These are phyloP conservation scores for Leptestheria dahalacensis DNA, from an alignment of 1,140 invertebrate genomes.

Conservation along the genomic window DNA sequence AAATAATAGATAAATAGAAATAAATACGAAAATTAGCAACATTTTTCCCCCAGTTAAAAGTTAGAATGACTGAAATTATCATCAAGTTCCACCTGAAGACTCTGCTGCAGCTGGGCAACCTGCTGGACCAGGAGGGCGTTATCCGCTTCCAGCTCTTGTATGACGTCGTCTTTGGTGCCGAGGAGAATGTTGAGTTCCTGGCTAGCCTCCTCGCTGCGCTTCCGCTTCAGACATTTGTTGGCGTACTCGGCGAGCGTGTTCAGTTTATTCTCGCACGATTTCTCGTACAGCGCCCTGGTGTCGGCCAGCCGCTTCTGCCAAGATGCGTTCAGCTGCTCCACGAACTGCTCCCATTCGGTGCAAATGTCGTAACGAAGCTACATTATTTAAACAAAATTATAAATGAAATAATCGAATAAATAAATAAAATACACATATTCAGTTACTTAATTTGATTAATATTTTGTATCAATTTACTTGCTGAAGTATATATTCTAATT, in stretches of 20 bases:
- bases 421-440: not conserved
- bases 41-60: too few relatives aligned
- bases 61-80: too few relatives aligned
- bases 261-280: conserved; percentile 3
- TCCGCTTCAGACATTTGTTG: not conserved
- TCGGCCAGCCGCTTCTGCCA: not conserved
- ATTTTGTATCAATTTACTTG: not conserved
- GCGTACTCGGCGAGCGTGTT: not conserved
- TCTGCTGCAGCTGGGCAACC: not conserved
- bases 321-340: not conserved
- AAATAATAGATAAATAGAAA: too few relatives aligned
- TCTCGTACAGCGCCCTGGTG: not conserved
- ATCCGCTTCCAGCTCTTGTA: not conserved
- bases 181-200: not conserved
- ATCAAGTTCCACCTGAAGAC: too few relatives aligned
- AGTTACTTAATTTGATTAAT: not conserved
- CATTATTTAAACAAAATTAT: not conserved
- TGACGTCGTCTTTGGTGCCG: not conserved
- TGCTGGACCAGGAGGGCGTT: not conserved
- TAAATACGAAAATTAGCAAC: too few relatives aligned
- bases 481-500: not conserved
- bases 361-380: conserved; percentile 1
- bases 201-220: not conserved
- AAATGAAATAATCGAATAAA: not conserved
- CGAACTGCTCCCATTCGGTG: conserved; percentile 5